Conservation (phyloP, 1,140 invertebrate genomes). For the Triops cancriformis region DNA sequence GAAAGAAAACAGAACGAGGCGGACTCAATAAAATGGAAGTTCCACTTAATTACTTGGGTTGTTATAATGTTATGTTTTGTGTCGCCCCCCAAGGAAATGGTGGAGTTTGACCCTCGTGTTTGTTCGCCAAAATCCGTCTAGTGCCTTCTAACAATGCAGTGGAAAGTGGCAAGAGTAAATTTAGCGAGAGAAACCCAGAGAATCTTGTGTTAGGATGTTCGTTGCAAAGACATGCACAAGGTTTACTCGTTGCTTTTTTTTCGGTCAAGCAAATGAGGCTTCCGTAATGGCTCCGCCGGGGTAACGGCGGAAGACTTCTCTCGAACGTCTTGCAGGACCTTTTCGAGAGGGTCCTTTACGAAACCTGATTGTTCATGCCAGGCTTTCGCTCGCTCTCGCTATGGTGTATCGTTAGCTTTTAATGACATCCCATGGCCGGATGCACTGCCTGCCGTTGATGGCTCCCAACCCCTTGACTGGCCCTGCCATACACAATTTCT, state of each 20-base stretch:
- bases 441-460: conserved; percentile 8
- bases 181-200: not conserved
- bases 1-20: not conserved
- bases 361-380: not conserved
- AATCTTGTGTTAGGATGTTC: not conserved
- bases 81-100: not conserved
- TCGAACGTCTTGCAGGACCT: not conserved
- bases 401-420: conserved; percentile 14
- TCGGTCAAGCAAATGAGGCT: not conserved
- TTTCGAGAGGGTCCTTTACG: not conserved
- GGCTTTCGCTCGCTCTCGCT: not conserved
- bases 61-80: not conserved
- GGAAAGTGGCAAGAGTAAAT: not conserved
- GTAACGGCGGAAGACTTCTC: not conserved
- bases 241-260: not conserved
- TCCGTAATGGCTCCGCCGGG: not conserved
- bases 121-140: not conserved
- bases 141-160: not conserved
- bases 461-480: not conserved
- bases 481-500: conserved; percentile 8
- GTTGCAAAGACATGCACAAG: not conserved
- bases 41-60: not conserved
- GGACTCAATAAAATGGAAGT: not conserved
- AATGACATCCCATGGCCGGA: conserved; percentile 9
- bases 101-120: not conserved